These are phyloP conservation scores for Umimayanthus kanabou DNA, from an alignment of 92 coral and sea anemone genomes.

Conservation along the genomic window DNA sequence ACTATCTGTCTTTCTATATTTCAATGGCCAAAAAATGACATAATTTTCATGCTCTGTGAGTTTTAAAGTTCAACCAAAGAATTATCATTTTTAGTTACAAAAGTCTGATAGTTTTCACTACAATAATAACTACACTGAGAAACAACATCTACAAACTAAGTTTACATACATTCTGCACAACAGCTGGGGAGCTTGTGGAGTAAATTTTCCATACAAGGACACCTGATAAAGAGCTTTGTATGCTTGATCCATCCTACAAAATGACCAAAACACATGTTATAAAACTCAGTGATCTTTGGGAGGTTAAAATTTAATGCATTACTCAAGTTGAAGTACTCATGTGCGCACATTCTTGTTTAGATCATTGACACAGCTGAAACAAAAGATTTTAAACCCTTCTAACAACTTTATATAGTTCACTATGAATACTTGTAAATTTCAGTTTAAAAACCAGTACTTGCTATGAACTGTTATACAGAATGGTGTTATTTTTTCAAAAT, in stretches of 20 bases:
- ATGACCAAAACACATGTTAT: neutral
- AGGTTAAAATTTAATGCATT: too few species aligned
- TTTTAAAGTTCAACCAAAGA: neutral
- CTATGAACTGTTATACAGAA: too few species aligned
- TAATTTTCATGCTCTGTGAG: too few species aligned
- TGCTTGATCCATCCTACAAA: slow-evolving; percentile 27
- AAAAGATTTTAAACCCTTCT: too few species aligned
- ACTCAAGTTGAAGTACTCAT: neutral
- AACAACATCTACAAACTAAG: neutral
- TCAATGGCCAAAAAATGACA: too few species aligned
- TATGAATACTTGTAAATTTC: too few species aligned
- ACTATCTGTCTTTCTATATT: too few species aligned
- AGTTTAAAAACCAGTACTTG: too few species aligned
- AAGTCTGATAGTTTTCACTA: neutral
- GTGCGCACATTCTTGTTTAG: neutral
- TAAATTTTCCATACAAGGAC: slow-evolving; percentile 22
- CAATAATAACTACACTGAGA: neutral
- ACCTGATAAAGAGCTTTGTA: slow-evolving; percentile 19
- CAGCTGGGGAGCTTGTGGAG: slow-evolving; percentile 23
- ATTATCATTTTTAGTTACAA: neutral
- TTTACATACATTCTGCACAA: slow-evolving; percentile 9
- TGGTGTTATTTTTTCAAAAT: too few species aligned
- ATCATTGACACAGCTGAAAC: too few species aligned
- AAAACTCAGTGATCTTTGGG: neutral
- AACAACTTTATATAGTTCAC: too few species aligned